phyloP scores from a whole-genome alignment of 1,140 invertebrate genomes.

The Calycopis cecrops region DNA sequence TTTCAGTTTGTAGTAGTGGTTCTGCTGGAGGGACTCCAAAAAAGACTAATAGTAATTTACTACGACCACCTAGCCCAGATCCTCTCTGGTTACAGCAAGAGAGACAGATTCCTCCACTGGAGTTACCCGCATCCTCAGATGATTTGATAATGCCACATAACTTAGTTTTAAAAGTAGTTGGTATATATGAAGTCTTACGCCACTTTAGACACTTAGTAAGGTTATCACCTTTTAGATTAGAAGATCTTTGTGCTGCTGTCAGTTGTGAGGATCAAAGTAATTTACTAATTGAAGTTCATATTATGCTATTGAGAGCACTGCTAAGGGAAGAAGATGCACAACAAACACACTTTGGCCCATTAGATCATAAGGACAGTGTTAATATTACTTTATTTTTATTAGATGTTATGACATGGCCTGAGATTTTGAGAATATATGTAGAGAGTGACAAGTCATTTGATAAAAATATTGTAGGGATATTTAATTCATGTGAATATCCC shows the following conservation, averaged over 20 bases:
- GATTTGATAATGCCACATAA: slow-evolving; percentile 90
- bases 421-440: slow-evolving; percentile 91
- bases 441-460: slow-evolving; percentile 91
- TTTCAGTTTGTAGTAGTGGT: slow-evolving; percentile 86
- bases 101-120: slow-evolving; percentile 84
- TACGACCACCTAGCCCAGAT: slow-evolving; percentile 87
- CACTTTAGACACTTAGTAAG: slow-evolving; percentile 93
- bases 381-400: slow-evolving; percentile 94
- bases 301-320: slow-evolving; percentile 92
- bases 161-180: slow-evolving; percentile 85
- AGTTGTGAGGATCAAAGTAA: slow-evolving; percentile 93
- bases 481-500: slow-evolving; percentile 90
- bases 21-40: slow-evolving; percentile 78
- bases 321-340: slow-evolving; percentile 95
- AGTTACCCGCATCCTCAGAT: slow-evolving; percentile 91
- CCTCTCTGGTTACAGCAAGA: slow-evolving; percentile 90
- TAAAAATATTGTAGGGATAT: slow-evolving; percentile 80
- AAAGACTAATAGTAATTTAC: slow-evolving; percentile 65
- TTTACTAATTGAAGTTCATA: slow-evolving; percentile 93
- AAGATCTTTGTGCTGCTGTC: slow-evolving; percentile 96
- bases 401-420: slow-evolving; percentile 96
- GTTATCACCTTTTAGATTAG: slow-evolving; percentile 94
- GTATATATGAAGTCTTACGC: slow-evolving; percentile 95
- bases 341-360: slow-evolving; percentile 95
- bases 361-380: slow-evolving; percentile 97